Conservation (phyloP, 2,113 vertebrate species). For the Colistium nudipinnis region DNA sequence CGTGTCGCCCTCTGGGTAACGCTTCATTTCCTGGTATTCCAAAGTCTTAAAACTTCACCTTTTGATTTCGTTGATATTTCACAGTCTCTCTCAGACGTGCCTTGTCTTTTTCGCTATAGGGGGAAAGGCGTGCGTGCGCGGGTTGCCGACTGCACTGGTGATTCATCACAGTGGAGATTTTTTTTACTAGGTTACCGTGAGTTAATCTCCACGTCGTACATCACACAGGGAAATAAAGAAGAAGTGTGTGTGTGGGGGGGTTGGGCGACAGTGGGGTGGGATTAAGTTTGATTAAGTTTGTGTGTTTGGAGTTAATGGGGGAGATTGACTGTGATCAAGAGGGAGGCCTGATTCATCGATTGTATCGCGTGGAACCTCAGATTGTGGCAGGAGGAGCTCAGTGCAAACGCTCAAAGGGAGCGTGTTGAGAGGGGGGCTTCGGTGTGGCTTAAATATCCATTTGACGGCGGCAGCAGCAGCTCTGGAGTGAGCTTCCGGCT, state of each 20-base stretch:
- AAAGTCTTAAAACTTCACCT: slow-evolving; percentile 44
- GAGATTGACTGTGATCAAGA: slow-evolving; percentile 60
- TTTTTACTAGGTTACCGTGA: not conserved
- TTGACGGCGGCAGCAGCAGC: slow-evolving; percentile 32
- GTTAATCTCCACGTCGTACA: slow-evolving; percentile 7
- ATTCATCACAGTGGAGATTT: not conserved
- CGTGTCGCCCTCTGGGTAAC: slow-evolving; percentile 43
- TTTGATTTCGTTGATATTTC: slow-evolving; percentile 38
- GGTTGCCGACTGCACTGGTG: not conserved
- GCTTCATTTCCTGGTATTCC: slow-evolving; percentile 48
- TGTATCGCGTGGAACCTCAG: slow-evolving; percentile 54
- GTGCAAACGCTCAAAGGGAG: slow-evolving; percentile 58
- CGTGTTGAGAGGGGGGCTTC: slow-evolving; percentile 44
- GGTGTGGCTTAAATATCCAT: slow-evolving; percentile 65
- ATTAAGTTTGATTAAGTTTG: slow-evolving; percentile 36
- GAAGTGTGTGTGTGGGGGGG: slow-evolving; percentile 10
- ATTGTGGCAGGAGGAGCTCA: slow-evolving; percentile 49
- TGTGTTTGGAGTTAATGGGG: slow-evolving; percentile 54
- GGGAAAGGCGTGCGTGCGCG: not conserved
- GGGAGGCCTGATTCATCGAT: slow-evolving; percentile 57
- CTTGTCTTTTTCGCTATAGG: slow-evolving; percentile 19
- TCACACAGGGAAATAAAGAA: slow-evolving; percentile 48
- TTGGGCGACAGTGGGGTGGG: slow-evolving; percentile 8
- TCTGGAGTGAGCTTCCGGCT: slow-evolving; percentile 48
- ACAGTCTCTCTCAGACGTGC: slow-evolving; percentile 2